Conservation (phyloP, 2,113 vertebrate species). For the Pseudopipra pipra region DNA sequence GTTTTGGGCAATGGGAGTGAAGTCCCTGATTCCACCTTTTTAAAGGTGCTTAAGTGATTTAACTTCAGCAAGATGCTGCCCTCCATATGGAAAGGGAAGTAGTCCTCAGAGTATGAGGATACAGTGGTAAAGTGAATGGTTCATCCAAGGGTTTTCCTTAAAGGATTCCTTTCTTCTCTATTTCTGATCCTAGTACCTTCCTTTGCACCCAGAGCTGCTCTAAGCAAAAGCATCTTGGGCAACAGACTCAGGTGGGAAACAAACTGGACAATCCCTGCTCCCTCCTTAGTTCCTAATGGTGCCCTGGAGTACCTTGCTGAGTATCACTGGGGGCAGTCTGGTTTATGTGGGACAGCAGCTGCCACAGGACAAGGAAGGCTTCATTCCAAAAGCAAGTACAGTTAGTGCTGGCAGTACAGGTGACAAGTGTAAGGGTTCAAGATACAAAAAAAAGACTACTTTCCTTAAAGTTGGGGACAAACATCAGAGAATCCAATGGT, state of each 20-base stretch:
- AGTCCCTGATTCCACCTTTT: not conserved
- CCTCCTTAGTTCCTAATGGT: not conserved
- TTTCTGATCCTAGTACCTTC: not conserved
- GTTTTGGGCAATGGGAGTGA: not conserved
- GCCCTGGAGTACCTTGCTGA: not conserved
- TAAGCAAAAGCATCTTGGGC: not conserved
- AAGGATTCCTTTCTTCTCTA: not conserved
- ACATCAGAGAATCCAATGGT: not conserved
- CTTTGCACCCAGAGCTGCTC: not conserved
- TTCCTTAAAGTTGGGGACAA: not conserved
- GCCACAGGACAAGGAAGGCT: not conserved
- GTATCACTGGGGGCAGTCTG: not conserved
- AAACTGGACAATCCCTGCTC: rapidly evolving
- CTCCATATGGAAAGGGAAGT: not conserved
- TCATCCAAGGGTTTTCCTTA: not conserved
- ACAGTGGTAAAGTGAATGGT: not conserved
- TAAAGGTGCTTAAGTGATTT: not conserved
- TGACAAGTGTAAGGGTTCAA: not conserved
- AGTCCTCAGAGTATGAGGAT: not conserved
- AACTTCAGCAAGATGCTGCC: not conserved
- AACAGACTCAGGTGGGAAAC: not conserved
- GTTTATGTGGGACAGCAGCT: not conserved
- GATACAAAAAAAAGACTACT: not conserved
- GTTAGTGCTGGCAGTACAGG: not conserved
- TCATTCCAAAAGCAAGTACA: not conserved